Conservation (phyloP, 2,113 vertebrate species). For the Scytalopus superciliaris region DNA sequence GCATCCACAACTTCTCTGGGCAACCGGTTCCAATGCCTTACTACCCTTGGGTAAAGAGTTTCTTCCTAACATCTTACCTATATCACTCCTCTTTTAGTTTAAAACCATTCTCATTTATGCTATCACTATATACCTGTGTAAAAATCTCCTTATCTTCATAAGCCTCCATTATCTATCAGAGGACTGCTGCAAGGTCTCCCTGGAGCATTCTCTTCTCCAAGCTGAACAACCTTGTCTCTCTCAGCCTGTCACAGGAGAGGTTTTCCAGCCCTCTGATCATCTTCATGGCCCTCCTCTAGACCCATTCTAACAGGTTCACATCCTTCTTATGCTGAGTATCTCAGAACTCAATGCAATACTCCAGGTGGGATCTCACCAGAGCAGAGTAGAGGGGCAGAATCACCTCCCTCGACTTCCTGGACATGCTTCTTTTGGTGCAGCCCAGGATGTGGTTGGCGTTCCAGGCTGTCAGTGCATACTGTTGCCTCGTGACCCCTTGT, state of each 20-base stretch:
- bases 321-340: no score
- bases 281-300: neutral
- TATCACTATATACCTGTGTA: neutral
- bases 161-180: neutral
- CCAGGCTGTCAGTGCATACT: no score
- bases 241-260: neutral
- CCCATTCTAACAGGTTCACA: neutral
- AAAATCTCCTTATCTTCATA: neutral
- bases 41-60: neutral
- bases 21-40: neutral
- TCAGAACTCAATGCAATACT: neutral
- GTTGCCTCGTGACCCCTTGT: neutral
- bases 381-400: neutral
- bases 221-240: neutral
- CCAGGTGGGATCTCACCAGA: neutral
- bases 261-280: neutral
- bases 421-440: neutral
- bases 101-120: neutral
- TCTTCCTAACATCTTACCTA: neutral
- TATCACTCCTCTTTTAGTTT: neutral
- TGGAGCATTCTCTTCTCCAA: neutral
- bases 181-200: neutral
- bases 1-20: neutral
- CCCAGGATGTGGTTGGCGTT: no score
- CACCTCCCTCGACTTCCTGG: no score